Evolutionary conservation across 2,797 vertebrate species (phyloP).

Genomic region (Odontamblyopus rebecca): DNA sequence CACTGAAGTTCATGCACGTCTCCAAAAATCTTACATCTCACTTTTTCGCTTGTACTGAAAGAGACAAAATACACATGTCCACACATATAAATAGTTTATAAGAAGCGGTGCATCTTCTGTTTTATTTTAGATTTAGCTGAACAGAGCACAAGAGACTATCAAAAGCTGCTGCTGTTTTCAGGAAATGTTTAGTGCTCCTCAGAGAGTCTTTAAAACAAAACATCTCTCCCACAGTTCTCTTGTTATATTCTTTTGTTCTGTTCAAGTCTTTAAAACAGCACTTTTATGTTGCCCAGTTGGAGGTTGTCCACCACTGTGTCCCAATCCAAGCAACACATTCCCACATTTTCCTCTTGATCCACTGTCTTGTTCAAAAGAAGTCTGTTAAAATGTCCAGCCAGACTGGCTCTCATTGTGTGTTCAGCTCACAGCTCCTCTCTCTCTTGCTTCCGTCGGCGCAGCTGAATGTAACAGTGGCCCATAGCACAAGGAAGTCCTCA

Average conservation of each 20-base stretch:
- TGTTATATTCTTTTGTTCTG: slow-evolving; percentile 32
- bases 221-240: slow-evolving; percentile 24
- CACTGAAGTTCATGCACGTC: slow-evolving; percentile 45
- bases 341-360: slow-evolving; percentile 28
- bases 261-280: slow-evolving; percentile 46
- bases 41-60: slow-evolving; percentile 46
- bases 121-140: slow-evolving; percentile 56
- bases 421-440: slow-evolving; percentile 60
- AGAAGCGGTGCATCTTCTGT: slow-evolving; percentile 57
- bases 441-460: slow-evolving; percentile 42
- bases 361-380: slow-evolving; percentile 72
- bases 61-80: slow-evolving; percentile 63
- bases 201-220: slow-evolving; percentile 38
- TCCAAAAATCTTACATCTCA: slow-evolving; percentile 47
- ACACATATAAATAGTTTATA: slow-evolving; percentile 80
- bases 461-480: slow-evolving; percentile 73
- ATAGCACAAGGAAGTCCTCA: slow-evolving; percentile 79
- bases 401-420: slow-evolving; percentile 78
- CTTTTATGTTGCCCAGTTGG: slow-evolving; percentile 34
- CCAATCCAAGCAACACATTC: slow-evolving; percentile 40
- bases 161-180: slow-evolving; percentile 31
- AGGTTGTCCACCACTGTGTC: slow-evolving; percentile 37
- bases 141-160: slow-evolving; percentile 50
- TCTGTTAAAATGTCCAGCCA: slow-evolving; percentile 66
- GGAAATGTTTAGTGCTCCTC: slow-evolving; percentile 45